Evolutionary conservation across 2,888 invertebrate species (phyloP).

Genomic region (Plebejus argus): DNA sequence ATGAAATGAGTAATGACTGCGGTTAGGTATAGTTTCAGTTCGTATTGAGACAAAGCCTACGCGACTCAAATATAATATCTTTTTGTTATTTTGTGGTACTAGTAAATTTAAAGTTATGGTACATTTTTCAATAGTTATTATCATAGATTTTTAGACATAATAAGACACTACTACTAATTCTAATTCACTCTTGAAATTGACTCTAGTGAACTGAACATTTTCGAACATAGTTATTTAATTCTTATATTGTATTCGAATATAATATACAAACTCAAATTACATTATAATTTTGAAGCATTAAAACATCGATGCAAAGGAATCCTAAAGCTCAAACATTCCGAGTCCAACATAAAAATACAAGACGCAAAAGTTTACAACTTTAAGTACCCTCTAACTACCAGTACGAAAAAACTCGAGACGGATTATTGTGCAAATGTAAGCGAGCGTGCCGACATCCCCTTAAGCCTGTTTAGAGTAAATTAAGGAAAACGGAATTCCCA

Average conservation of each 20-base stretch:
- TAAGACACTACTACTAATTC: too few relatives aligned
- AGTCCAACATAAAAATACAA: conserved; percentile 12
- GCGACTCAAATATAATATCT: background rate
- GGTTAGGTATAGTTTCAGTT: background rate
- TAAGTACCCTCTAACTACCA: conserved; percentile 11
- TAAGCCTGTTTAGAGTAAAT: conserved; percentile 74
- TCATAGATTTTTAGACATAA: too few relatives aligned
- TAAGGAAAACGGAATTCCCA: conserved; percentile 76
- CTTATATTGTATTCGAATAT: too few relatives aligned
- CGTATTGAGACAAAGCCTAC: background rate
- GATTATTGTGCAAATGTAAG: conserved; percentile 70
- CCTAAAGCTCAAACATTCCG: background rate
- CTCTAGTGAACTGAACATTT: too few relatives aligned
- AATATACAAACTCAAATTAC: too few relatives aligned
- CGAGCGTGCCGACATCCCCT: conserved; percentile 65
- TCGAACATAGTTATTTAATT: too few relatives aligned
- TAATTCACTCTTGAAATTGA: too few relatives aligned
- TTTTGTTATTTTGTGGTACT: background rate
- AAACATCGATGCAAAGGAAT: background rate
- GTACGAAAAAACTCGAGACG: conserved; percentile 38
- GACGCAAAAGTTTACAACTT: conserved; percentile 14
- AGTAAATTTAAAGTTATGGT: background rate
- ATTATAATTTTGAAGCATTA: too few relatives aligned
- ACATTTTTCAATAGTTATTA: background rate
- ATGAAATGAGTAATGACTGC: conserved; percentile 11